Conservation (phyloP, 2,888 invertebrate species). For the Mesorhabditis belari region DNA sequence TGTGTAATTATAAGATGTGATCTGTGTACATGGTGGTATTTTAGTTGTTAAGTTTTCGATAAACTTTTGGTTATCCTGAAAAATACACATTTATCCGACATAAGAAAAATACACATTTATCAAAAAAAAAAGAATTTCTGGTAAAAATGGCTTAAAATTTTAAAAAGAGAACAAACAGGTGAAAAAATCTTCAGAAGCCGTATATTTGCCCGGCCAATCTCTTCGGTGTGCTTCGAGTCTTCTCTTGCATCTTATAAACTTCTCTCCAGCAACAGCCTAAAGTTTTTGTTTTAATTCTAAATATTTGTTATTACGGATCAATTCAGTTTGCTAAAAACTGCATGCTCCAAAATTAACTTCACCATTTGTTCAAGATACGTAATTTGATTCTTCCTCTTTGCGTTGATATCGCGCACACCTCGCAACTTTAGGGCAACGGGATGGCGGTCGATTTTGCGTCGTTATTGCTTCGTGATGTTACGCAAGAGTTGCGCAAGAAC, state of each 20-base stretch:
- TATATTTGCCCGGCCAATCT: constrained; percentile 42
- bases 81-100: too few relatives aligned
- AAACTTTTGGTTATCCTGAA: too few relatives aligned
- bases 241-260: constrained; percentile 50
- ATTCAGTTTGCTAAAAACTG: too few relatives aligned
- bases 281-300: too few relatives aligned
- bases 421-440: background rate
- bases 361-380: constrained; percentile 48
- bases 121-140: too few relatives aligned
- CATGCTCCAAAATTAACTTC: background rate
- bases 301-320: too few relatives aligned
- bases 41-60: too few relatives aligned
- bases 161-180: too few relatives aligned
- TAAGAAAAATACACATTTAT: too few relatives aligned
- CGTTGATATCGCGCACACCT: constrained; percentile 19
- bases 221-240: constrained; percentile 36
- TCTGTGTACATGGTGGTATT: too few relatives aligned
- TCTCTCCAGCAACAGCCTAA: constrained; percentile 48
- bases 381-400: constrained; percentile 51
- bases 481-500: background rate
- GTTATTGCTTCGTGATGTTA: background rate
- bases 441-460: background rate
- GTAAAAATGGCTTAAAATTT: too few relatives aligned
- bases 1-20: too few relatives aligned
- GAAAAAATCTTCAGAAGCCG: constrained; percentile 48